Percentiles rank a stretch among this genome's conserved stretches.
Evolutionary conservation across 1,140 invertebrate genomes (phyloP).

Genomic region (Drosophila murphyi): DNA sequence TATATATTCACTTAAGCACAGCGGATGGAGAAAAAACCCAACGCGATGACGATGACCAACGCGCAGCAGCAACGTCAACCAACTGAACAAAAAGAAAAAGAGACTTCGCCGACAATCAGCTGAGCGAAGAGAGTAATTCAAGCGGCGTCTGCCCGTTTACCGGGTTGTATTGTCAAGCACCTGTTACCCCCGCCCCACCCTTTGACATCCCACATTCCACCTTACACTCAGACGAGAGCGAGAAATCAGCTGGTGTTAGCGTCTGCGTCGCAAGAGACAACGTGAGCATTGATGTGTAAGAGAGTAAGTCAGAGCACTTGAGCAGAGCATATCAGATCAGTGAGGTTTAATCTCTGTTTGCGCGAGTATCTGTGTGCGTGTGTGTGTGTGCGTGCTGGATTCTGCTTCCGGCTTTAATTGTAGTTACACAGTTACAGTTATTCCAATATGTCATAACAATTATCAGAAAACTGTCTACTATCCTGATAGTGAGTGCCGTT

Average conservation of each 20-base stretch:
- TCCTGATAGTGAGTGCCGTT: neutral
- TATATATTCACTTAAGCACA: slow-evolving; percentile 19
- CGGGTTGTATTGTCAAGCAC: slow-evolving; percentile 29
- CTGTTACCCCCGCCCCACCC: neutral
- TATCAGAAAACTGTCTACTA: slow-evolving; percentile 16
- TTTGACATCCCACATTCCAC: neutral
- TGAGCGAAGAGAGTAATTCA: slow-evolving; percentile 22
- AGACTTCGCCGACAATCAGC: slow-evolving; percentile 30
- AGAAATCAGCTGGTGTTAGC: slow-evolving; percentile 47
- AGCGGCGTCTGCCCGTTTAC: slow-evolving; percentile 15
- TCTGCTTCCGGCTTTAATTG: neutral
- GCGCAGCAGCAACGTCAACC: slow-evolving; percentile 53
- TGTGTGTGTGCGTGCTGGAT: neutral
- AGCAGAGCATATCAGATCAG: slow-evolving; percentile 35
- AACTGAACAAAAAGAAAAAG: slow-evolving; percentile 44
- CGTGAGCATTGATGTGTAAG: neutral
- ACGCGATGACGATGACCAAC: slow-evolving; percentile 22
- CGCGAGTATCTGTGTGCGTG: slow-evolving; percentile 5
- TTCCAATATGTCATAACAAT: slow-evolving; percentile 9
- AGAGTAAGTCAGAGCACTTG: slow-evolving; percentile 35
- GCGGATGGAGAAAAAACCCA: slow-evolving; percentile 5
- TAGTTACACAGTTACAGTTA: neutral
- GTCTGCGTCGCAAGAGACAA: slow-evolving; percentile 14
- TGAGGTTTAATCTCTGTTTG: neutral
- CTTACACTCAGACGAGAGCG: neutral